These are phyloP conservation scores for Coelopa frigida DNA, from an alignment of 1,140 invertebrate genomes.

Conservation along the genomic window DNA sequence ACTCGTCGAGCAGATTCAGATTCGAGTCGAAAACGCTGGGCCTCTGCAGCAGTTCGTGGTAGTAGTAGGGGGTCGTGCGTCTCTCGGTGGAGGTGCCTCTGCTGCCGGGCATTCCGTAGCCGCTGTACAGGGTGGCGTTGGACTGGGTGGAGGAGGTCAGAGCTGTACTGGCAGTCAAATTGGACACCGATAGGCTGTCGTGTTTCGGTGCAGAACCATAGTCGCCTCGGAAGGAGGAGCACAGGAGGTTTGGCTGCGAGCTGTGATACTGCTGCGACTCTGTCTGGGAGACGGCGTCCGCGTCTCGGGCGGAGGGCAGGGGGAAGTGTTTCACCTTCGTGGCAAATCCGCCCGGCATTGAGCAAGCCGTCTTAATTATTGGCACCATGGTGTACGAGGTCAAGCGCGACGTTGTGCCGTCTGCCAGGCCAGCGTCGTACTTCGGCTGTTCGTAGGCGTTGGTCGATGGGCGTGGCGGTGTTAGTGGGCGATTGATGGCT, in stretches of 20 bases:
- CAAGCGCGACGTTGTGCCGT: slow-evolving; percentile 14
- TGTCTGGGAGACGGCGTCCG: slow-evolving; percentile 10
- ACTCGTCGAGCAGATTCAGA: slow-evolving; percentile 31
- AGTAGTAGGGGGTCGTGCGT: slow-evolving; percentile 41
- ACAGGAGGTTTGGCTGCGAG: slow-evolving; percentile 36
- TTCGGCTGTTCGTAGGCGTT: neutral
- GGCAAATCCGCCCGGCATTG: slow-evolving; percentile 35
- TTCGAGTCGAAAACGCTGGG: slow-evolving; percentile 37
- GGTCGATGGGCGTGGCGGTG: slow-evolving; percentile 36
- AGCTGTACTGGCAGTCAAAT: slow-evolving; percentile 17
- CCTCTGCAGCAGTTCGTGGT: slow-evolving; percentile 39
- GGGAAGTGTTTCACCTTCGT: slow-evolving; percentile 9
- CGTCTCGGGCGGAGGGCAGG: neutral
- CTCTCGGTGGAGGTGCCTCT: slow-evolving; percentile 22
- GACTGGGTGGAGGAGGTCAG: slow-evolving; percentile 7
- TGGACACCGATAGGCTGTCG: slow-evolving; percentile 19
- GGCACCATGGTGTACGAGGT: slow-evolving; percentile 30
- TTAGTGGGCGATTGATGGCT: slow-evolving; percentile 17
- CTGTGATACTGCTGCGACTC: slow-evolving; percentile 29
- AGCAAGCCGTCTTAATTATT: slow-evolving; percentile 35
- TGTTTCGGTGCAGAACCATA: slow-evolving; percentile 7
- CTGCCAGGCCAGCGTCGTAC: slow-evolving; percentile 4
- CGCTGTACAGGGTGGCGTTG: slow-evolving; percentile 2
- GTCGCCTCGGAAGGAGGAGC: slow-evolving; percentile 7
- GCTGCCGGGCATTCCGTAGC: neutral